Evolutionary conservation across 2,113 vertebrate species (phyloP), one percentile per base, ranked within the genome.

Genomic region (Platanista minor): DNA sequence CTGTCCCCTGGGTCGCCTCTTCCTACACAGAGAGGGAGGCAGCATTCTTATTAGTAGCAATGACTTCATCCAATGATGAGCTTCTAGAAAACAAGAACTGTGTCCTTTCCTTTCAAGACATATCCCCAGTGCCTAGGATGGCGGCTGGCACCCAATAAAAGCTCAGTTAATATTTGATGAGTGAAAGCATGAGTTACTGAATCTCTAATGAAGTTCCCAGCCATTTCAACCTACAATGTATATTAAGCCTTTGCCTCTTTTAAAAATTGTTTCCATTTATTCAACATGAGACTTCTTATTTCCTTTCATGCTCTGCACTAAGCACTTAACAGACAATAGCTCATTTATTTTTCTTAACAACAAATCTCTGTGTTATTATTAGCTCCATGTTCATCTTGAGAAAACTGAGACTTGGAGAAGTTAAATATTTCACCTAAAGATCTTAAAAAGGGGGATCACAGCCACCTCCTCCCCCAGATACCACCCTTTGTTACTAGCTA

Each of bases 201-300:
- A 43, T 69, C 14, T 39, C 43, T 92, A 69, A 69, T 61, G 31
- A 92, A 67, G 36, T 64, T 91, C 33, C 43, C 43, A 36, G 72
- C 9, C 80, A 20, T 67, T 29, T 33, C 85, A 17, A 18, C 39
- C 66, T 62, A 39, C 17, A 0, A 1, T 71, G n/a, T 69, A 27
- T 62, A 86, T 62, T 85, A 77, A 90, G 59, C 80, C 52, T 82
- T 62, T 90, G 3, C 31, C 15, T 89, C 41, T 82, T 90, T 87
- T 7, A 88, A 90, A 86, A 61, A n/a, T 23, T 59, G 77, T 94
- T 88, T 61, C 46, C 12, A 41, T 85, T 80, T 74, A 88, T 78
- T 61, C 39, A 49, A 36, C 39, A 15, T 9, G 8, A 54, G 41
- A 20, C 33, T 33, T 29, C 61, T 77, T 74, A 36, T 46, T 41